phyloP scores from a whole-genome alignment of 2,888 invertebrate genomes.

The Elegia similella region DNA sequence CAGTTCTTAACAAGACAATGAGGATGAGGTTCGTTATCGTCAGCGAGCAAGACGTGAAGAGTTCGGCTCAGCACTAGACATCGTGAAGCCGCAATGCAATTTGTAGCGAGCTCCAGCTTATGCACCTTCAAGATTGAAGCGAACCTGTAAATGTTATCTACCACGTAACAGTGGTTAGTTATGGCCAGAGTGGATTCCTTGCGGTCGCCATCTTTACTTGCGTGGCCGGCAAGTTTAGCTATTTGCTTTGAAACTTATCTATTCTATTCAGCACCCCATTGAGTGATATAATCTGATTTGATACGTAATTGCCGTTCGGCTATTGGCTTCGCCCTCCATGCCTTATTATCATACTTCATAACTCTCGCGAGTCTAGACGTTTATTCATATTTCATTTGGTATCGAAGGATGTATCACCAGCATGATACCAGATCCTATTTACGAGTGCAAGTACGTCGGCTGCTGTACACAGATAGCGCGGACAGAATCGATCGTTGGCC shows the following conservation, averaged over 20 bases:
- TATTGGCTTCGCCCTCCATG: conserved; percentile 43
- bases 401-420: conserved; percentile 68
- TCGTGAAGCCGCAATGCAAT: conserved; percentile 71
- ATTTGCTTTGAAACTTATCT: conserved; percentile 37
- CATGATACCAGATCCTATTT: conserved; percentile 64
- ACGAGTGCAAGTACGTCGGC: conserved; percentile 57
- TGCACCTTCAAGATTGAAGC: conserved; percentile 56
- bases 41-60: conserved; percentile 30
- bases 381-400: conserved; percentile 70
- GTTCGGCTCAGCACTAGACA: conserved; percentile 49
- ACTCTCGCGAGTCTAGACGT: conserved; percentile 53
- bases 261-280: conserved; percentile 18
- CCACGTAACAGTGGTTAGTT: conserved; percentile 70
- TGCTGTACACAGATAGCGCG: conserved; percentile 50
- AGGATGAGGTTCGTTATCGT: conserved; percentile 40
- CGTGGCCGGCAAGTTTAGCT: conserved; percentile 30
- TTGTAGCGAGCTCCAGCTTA: conserved; percentile 58
- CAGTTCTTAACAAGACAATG: conserved; percentile 34
- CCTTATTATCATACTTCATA: conserved; percentile 64
- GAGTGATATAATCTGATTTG: conserved; percentile 30
- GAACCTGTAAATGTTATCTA: conserved; percentile 77
- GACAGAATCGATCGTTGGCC: conserved; percentile 47
- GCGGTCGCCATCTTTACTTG: conserved; percentile 56
- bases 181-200: conserved; percentile 59
- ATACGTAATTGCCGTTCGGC: conserved; percentile 47